Percentiles rank a stretch among this genome's conserved stretches.
Conservation (phyloP, 1,140 invertebrate species). For the Pararge aegeria region DNA sequence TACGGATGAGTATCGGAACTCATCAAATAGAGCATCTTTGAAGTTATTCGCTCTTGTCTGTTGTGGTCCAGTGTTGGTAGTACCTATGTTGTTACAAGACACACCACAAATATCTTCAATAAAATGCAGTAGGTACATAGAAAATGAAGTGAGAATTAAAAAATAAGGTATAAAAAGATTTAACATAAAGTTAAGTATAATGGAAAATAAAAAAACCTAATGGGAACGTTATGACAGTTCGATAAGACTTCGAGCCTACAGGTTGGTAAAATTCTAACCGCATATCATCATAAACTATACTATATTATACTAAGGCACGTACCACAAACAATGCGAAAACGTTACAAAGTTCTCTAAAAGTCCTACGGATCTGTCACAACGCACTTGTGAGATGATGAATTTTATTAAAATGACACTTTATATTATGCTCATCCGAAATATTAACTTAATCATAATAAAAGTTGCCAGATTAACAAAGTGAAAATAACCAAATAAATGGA, state of each 20-base stretch:
- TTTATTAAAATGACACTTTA: neutral
- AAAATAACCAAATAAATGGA: too few species aligned
- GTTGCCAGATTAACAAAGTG: neutral
- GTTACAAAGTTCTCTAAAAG: neutral
- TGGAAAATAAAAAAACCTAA: neutral
- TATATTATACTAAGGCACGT: constrained; percentile 13
- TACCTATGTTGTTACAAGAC: neutral
- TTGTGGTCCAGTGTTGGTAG: neutral
- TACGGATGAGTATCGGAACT: neutral
- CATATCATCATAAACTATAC: constrained; percentile 7
- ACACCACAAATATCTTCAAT: neutral
- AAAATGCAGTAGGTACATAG: neutral
- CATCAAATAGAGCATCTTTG: neutral
- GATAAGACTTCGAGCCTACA: constrained; percentile 5
- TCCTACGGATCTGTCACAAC: neutral
- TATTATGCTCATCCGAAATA: neutral
- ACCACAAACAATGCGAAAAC: neutral
- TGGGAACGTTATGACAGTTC: neutral
- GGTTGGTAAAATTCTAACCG: constrained; percentile 3
- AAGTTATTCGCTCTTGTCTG: neutral
- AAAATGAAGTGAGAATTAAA: neutral
- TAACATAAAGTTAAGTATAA: too few species aligned
- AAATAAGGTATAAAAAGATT: neutral
- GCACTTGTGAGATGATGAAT: neutral
- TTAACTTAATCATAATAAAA: neutral